These are phyloP conservation scores for Agrotis puta DNA, from an alignment of 2,888 invertebrate genomes.

Conservation along the genomic window DNA sequence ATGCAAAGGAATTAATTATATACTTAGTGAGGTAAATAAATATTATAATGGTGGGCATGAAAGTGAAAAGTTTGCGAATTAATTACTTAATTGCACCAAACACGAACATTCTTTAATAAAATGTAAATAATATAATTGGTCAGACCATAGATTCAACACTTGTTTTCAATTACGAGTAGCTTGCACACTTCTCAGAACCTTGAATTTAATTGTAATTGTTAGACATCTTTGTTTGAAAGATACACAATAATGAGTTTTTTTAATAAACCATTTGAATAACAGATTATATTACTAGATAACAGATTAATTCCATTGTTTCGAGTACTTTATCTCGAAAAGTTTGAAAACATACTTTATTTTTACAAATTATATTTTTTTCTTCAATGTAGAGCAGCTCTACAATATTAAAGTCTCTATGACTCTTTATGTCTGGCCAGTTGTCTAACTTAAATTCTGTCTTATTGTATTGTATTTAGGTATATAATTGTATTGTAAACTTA, in stretches of 20 bases:
- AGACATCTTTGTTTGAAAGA: conserved; percentile 27
- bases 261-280: conserved; percentile 27
- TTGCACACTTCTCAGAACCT: conserved; percentile 35
- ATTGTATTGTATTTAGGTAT: conserved; percentile 2
- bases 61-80: conserved; percentile 44
- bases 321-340: conserved; percentile 13
- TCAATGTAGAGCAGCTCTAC: conserved; percentile 7
- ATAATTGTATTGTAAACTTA: conserved; percentile 11
- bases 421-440: neutral
- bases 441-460: neutral
- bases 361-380: conserved; percentile 6
- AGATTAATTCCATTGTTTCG: conserved; percentile 56
- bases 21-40: conserved; percentile 13
- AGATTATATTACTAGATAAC: conserved; percentile 43
- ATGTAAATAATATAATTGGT: conserved; percentile 9
- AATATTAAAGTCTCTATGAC: neutral
- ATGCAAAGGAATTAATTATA: conserved; percentile 13
- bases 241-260: conserved; percentile 37
- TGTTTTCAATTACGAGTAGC: conserved; percentile 11
- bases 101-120: neutral
- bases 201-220: conserved; percentile 39
- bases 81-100: conserved; percentile 8
- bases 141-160: conserved; percentile 1
- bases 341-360: conserved; percentile 1
- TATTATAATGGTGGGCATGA: conserved; percentile 18